Evolutionary conservation across 2,888 invertebrate genomes (phyloP), one percentile per base, ranked within the genome.

Genomic region (Artemia sp.): DNA sequence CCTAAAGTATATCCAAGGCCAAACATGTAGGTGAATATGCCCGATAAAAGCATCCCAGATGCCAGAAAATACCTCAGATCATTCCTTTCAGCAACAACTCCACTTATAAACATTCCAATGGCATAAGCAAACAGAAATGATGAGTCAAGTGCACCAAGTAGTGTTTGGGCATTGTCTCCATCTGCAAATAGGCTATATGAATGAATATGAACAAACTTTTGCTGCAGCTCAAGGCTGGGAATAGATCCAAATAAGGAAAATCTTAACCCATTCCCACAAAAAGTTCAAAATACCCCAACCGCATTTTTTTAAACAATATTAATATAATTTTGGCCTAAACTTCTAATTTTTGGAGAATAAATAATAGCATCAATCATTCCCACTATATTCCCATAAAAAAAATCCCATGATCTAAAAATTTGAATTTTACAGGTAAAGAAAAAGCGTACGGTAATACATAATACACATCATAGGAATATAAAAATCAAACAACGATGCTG

Each of bases 61-160:
- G 90, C 83, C n/a, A 96, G 82, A 79, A 93, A 96, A 78, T 92
- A 91, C 4, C 96, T 83, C 66, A 96, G 80, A 75, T 94, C 92
- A 51, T 91, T 88, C 52, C 95, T 82, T 79, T 96, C 96, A 0
- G 95, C 96, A 70, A 95, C 82, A 78, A 94, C 88, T 4, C 96
- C 96, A 82, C 85, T 81, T 74, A 83, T 74, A 78, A 95, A 96
- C 96, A 96, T 96, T 72, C 92, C 89, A 70, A 85, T 83, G 0
- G 95, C 95, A 77, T 96, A 96, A 0, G 89, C 85, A 78, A 95
- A 91, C 0, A 96, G 82, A 78, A 93, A 96, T 0, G 92, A 86
- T 0, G 92, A 91, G 77, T 96, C 96, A 73, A 96, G 79, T 10
- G 87, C 84, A 0, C 94, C 95, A 58, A 96, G 83, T 52, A 92